Percentiles rank a stretch among this genome's conserved stretches.
phyloP scores from a whole-genome alignment of 2,888 invertebrate species.

The Tinea pellionella region DNA sequence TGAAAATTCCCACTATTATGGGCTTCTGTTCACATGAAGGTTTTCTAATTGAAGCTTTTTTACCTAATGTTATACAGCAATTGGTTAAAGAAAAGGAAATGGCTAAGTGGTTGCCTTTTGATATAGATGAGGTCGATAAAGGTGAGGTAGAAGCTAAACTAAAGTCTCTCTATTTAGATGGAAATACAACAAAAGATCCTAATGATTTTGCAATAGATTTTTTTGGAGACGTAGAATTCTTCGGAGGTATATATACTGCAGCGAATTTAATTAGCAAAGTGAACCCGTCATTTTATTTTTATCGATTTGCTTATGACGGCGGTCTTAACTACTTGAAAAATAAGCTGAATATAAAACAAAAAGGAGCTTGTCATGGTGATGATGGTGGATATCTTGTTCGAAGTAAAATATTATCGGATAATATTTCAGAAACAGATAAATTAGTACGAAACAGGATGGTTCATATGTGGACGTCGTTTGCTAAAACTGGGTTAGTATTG shows the following conservation, averaged over 20 bases:
- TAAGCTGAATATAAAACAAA: slow-evolving; percentile 39
- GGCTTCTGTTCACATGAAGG: slow-evolving; percentile 63
- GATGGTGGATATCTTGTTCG: slow-evolving; percentile 71
- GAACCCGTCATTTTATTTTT: slow-evolving; percentile 62
- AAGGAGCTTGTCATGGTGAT: slow-evolving; percentile 72
- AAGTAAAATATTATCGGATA: slow-evolving; percentile 26
- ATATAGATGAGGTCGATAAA: slow-evolving; percentile 29
- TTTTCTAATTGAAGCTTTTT: slow-evolving; percentile 34
- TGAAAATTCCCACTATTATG: slow-evolving; percentile 56
- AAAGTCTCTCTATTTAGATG: slow-evolving; percentile 54
- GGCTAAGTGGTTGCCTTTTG: slow-evolving; percentile 37
- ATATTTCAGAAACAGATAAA: slow-evolving; percentile 34
- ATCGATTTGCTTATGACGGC: slow-evolving; percentile 70
- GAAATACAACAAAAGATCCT: slow-evolving; percentile 35
- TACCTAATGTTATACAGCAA: slow-evolving; percentile 17
- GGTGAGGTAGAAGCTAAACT: slow-evolving; percentile 33
- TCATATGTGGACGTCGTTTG: slow-evolving; percentile 75
- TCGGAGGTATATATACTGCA: slow-evolving; percentile 43
- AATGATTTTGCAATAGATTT: slow-evolving; percentile 54
- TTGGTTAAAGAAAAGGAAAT: slow-evolving; percentile 33
- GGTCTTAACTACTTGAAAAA: slow-evolving; percentile 62
- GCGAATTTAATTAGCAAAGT: slow-evolving; percentile 38
- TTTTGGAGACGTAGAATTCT: slow-evolving; percentile 58
- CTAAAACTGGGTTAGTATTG: slow-evolving; percentile 56
- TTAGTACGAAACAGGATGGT: slow-evolving; percentile 52